phyloP scores from a whole-genome alignment of 2,888 invertebrate genomes.

The Trichacis sp. region DNA sequence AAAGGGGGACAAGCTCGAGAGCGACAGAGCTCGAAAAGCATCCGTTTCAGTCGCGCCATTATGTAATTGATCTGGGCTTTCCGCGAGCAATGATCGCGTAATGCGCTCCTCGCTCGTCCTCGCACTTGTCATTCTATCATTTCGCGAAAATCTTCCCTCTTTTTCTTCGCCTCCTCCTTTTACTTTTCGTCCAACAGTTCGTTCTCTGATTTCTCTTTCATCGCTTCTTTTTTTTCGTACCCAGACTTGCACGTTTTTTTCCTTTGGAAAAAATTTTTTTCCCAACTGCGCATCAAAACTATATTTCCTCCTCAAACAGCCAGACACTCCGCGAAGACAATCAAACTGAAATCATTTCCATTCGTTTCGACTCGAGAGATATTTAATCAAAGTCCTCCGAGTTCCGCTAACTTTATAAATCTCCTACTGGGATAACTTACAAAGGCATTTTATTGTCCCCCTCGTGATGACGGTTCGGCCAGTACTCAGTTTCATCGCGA shows the following conservation, averaged over 20 bases:
- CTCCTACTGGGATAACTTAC: conserved; percentile 62
- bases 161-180: too few species aligned
- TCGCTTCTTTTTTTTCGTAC: conserved; percentile 16
- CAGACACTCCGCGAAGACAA: conserved; percentile 50
- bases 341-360: conserved; percentile 54
- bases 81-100: conserved; percentile 55
- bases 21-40: conserved; percentile 49
- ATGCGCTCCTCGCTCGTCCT: conserved; percentile 44
- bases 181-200: conserved; percentile 21
- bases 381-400: conserved; percentile 67
- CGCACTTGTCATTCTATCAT: conserved; percentile 38
- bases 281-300: conserved; percentile 38
- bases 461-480: conserved; percentile 37
- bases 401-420: conserved; percentile 58
- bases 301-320: conserved; percentile 38
- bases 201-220: conserved; percentile 30
- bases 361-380: conserved; percentile 56
- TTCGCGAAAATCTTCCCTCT: conserved; percentile 35
- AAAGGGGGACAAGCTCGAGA: conserved; percentile 53
- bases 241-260: too few species aligned
- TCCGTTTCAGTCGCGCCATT: conserved; percentile 62
- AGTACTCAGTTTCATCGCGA: conserved; percentile 17
- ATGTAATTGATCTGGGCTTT: conserved; percentile 64
- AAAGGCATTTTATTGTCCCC: conserved; percentile 58
- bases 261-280: neutral